Base-by-base conservation (phyloP, 2,113 vertebrate species). In the Chlorodrepanis virens region DNA sequence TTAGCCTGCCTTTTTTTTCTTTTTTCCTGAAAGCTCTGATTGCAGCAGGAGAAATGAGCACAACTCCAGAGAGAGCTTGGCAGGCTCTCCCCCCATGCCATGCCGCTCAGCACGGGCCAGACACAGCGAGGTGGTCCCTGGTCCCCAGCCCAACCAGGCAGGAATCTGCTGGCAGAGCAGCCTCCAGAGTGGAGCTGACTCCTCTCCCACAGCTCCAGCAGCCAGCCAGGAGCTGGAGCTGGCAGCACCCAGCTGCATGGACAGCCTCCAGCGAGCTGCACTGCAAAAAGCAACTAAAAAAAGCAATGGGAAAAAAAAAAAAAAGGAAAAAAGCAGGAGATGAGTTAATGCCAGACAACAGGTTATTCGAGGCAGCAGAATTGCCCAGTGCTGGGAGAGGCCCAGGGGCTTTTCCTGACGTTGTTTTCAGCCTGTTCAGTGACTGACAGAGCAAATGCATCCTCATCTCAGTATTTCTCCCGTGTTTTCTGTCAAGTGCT, bases 71-170 rank as follows among this genome's bases (percentile, higher is more conserved):
- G 9, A 20, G 15, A 42, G 69, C 45, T 37, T 9, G 16, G 39
- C 10, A 11, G n/a, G 52, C 54, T 68, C 9, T 75, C 8, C 25
- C 52, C 33, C 12, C 0, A 1, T 40, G 39, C 63, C 54, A 16
- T 0, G 3, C 22, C 23, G 33, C 60, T 12, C 27, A 74, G 21
- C 59, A 22, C 3, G 4, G 5, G 23, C 33, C 40, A 22, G 77
- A 22, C 0, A 2, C 37, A 10, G 64, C 0, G 1, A 37, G 33
- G 44, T 4, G 31, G 47, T 11, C 15, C 54, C 35, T 27, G 35
- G 54, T 14, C 15, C 59, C 39, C 29, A 39, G 71, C 28, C 71
- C 91, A 27, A 5, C 5, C 24, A 6, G 0, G 5, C 3, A 35
- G 19, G 53, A 35, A 53, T 4, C 28, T 15, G 12, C 40, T 5